Base-by-base conservation (phyloP, 2,113 vertebrate species). In the Tachycineta bicolor region DNA sequence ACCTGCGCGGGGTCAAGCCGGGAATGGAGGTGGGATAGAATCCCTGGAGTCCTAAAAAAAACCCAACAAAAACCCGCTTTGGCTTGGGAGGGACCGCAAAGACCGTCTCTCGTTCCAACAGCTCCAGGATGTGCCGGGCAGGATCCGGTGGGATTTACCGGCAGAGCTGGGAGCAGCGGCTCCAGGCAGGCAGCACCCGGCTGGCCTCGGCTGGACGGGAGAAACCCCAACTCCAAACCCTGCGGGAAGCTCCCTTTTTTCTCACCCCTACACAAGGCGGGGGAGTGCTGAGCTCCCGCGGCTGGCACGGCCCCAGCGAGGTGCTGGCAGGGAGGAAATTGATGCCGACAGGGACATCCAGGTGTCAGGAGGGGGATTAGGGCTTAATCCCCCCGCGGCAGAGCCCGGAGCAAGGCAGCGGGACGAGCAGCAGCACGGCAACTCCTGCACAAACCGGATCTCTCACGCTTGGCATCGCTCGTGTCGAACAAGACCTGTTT, bases 301-400 rank as follows among this genome's bases (percentile, higher is more conserved):
- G 68, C 76, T 83, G 92, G 73, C 90, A 24, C 11, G 3, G 29
- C 3, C 90, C 89, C 94, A 86, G 71, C 8, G 4, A 73, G 77
- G 46, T 1, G 58, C 1, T 4, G 28, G 6, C 73, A 3, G 28
- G 43, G 81, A 90, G 56, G 10, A 59, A 79, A 94, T 60, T 24
- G 26, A 58, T 83, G 31, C 14, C 4, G 79, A 77, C 78, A 71
- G 73, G 56, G n/a, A 58, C n/a, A 6, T 41, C 64, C 83, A 88
- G 83, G 86, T 94, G 96, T 80, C 90, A 29, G 93, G 85, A 91
- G 39, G 34, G 93, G 95, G 87, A 97, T 97, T 96, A 97, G 7
- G 4, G 33, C 76, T 84, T 97, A 97, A 97, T 94, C 95, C 78
- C 43, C 65, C 18, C 2, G 62, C 85, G 64, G 60, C 83, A 21